phyloP scores from a whole-genome alignment of 2,113 vertebrate species.

The Chaenogobius annularis region DNA sequence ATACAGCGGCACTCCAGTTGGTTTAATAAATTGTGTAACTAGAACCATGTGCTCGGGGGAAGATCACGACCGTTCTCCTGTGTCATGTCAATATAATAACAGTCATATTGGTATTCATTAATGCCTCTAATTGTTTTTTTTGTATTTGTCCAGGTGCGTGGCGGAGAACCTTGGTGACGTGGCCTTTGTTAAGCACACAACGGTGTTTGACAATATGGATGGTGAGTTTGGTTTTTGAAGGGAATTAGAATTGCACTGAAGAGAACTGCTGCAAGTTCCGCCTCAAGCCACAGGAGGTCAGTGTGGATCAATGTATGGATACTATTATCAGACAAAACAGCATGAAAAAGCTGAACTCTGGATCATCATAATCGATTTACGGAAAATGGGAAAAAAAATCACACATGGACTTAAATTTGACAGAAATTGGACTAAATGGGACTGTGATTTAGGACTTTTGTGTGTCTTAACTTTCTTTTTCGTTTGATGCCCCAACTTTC shows the following conservation, averaged over 20 bases:
- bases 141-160: constrained; percentile 71
- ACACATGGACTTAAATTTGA: too few species aligned
- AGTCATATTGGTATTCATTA: constrained; percentile 13
- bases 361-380: too few species aligned
- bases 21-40: constrained; percentile 17
- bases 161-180: constrained; percentile 81
- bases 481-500: too few species aligned
- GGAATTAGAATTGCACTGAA: not conserved
- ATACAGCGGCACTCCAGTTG: constrained; percentile 15
- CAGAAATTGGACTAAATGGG: too few species aligned
- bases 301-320: constrained; percentile 47
- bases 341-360: not conserved
- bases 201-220: constrained; percentile 76
- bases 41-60: constrained; percentile 12
- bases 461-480: too few species aligned
- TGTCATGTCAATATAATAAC: not conserved
- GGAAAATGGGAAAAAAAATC: too few species aligned
- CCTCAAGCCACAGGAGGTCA: constrained; percentile 66
- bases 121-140: not conserved
- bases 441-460: too few species aligned
- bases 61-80: constrained; percentile 24
- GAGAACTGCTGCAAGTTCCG: constrained; percentile 23
- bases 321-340: not conserved
- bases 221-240: constrained; percentile 60
- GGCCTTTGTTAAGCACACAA: constrained; percentile 81